Evolutionary conservation across 2,113 vertebrate genomes (phyloP).

Genomic region (Heliornis fulica): DNA sequence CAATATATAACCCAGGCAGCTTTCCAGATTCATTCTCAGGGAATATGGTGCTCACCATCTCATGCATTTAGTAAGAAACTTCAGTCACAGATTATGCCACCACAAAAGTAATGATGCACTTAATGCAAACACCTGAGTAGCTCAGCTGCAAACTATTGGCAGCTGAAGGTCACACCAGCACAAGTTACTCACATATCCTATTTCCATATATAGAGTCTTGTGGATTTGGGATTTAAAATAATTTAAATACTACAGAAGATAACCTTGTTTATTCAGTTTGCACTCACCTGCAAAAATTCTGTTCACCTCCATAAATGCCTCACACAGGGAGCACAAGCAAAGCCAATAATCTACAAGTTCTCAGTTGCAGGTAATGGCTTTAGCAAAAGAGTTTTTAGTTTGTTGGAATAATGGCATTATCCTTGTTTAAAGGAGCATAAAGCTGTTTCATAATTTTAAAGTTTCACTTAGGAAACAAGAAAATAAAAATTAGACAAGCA

Average conservation of each 20-base stretch:
- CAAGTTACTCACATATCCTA: background rate
- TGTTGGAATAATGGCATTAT: background rate
- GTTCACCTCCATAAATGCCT: background rate
- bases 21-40: constrained; percentile 28
- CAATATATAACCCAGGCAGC: background rate
- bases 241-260: background rate
- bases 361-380: background rate
- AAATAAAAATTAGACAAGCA: background rate
- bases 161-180: background rate
- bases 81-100: background rate
- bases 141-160: background rate
- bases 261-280: background rate
- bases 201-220: background rate
- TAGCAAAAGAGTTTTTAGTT: background rate
- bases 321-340: background rate
- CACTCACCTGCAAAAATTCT: background rate
- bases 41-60: background rate
- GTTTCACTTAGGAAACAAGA: background rate
- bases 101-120: background rate
- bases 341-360: background rate
- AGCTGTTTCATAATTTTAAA: background rate
- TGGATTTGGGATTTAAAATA: background rate
- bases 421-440: background rate
- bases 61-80: background rate
- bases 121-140: background rate